Percentiles rank a stretch among this genome's conserved stretches.
These are phyloP conservation scores for Phaetusa simplex DNA, from an alignment of 2,113 vertebrate species.

Conservation along the genomic window DNA sequence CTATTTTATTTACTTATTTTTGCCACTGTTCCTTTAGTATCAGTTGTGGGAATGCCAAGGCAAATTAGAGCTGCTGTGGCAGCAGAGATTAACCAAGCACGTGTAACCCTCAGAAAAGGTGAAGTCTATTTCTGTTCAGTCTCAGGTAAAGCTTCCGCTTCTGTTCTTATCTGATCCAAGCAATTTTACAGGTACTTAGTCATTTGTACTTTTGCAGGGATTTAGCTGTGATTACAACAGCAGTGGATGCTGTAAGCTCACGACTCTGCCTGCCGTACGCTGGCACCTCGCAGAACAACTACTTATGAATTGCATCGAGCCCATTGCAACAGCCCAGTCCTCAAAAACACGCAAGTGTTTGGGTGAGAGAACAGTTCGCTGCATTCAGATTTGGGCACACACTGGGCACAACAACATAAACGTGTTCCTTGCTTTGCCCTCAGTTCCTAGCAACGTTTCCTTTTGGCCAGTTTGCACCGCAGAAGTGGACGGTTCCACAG, in stretches of 20 bases:
- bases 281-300: neutral
- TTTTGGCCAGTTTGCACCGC: neutral
- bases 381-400: neutral
- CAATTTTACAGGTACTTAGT: neutral
- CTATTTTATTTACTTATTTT: neutral
- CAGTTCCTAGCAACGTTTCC: neutral
- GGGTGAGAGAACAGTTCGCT: neutral
- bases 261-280: neutral
- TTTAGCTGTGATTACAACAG: neutral
- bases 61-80: neutral
- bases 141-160: neutral
- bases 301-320: rapidly evolving
- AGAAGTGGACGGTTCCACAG: neutral
- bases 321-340: neutral
- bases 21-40: neutral
- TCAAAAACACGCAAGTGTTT: neutral
- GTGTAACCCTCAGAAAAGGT: neutral
- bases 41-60: neutral
- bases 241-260: neutral
- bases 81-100: neutral
- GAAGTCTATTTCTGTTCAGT: neutral
- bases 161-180: neutral
- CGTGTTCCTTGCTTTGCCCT: rapidly evolving
- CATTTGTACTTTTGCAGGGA: neutral
- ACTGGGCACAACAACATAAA: neutral